Conservation (phyloP, 2,888 invertebrate species). For the Drosophila kanekoi region DNA sequence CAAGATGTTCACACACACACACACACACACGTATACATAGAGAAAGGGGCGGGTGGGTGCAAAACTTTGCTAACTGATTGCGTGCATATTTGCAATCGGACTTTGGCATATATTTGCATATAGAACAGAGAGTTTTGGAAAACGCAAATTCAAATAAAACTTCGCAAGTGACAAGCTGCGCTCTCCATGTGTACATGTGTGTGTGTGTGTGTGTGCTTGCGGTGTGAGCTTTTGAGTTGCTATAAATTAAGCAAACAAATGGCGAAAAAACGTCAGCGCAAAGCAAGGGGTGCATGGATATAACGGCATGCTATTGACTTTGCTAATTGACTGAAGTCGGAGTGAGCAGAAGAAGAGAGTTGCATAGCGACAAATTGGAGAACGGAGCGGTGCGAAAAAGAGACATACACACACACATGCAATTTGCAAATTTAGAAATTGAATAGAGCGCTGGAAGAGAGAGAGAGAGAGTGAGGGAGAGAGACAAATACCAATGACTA, state of each 20-base stretch:
- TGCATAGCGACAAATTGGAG: conserved; percentile 27
- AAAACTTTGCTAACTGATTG: conserved; percentile 42
- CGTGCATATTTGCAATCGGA: conserved; percentile 55
- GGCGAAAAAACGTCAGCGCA: conserved; percentile 31
- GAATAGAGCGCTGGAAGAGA: neutral
- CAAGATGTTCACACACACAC: conserved; percentile 13
- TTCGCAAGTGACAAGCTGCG: conserved; percentile 37
- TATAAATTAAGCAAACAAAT: conserved; percentile 73
- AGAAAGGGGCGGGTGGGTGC: neutral
- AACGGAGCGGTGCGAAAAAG: conserved; percentile 20
- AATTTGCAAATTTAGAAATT: conserved; percentile 31
- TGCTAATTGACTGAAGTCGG: conserved; percentile 69
- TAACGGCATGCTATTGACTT: conserved; percentile 66
- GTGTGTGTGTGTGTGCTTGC: conserved; percentile 24
- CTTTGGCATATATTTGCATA: conserved; percentile 40
- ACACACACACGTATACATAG: neutral
- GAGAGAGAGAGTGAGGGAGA: too few species aligned
- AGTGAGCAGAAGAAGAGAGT: conserved; percentile 6
- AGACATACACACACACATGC: conserved; percentile 5
- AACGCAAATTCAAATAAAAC: conserved; percentile 48
- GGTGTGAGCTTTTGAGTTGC: conserved; percentile 54
- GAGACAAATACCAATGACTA: neutral
- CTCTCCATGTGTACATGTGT: conserved; percentile 18
- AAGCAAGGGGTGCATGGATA: conserved; percentile 9
- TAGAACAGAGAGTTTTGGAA: conserved; percentile 2